These are phyloP conservation scores for Sphenodon punctatus DNA, from an alignment of 2,797 vertebrate species.

Conservation along the genomic window DNA sequence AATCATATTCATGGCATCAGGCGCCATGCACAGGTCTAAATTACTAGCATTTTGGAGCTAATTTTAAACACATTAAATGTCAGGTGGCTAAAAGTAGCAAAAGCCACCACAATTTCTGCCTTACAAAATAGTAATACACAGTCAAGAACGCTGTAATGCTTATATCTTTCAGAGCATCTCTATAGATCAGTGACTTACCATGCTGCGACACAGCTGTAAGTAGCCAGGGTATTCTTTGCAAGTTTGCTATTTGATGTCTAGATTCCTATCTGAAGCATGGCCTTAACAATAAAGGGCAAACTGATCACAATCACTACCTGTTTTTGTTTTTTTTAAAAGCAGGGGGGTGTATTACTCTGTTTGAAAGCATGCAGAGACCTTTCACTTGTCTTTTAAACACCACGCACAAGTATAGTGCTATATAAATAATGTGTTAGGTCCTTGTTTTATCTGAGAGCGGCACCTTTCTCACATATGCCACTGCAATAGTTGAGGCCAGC, in stretches of 20 bases:
- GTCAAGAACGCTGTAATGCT: neutral
- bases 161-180: neutral
- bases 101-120: neutral
- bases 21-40: conserved; percentile 17
- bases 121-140: neutral
- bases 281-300: neutral
- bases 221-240: neutral
- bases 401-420: fast-evolving
- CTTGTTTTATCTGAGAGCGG: neutral
- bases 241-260: fast-evolving
- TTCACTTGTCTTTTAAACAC: conserved; percentile 9
- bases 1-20: conserved; percentile 47
- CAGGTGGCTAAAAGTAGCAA: conserved; percentile 17
- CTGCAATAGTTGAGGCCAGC: neutral
- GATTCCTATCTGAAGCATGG: neutral
- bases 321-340: too few species aligned
- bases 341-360: fast-evolving
- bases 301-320: neutral
- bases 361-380: neutral
- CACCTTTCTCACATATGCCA: neutral
- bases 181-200: neutral
- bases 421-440: conserved; percentile 3
- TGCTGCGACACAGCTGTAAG: neutral
- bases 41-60: conserved; percentile 28
- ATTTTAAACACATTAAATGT: conserved; percentile 45